phyloP scores from a whole-genome alignment of 2,113 vertebrate species.

The Vulpes lagopus region DNA sequence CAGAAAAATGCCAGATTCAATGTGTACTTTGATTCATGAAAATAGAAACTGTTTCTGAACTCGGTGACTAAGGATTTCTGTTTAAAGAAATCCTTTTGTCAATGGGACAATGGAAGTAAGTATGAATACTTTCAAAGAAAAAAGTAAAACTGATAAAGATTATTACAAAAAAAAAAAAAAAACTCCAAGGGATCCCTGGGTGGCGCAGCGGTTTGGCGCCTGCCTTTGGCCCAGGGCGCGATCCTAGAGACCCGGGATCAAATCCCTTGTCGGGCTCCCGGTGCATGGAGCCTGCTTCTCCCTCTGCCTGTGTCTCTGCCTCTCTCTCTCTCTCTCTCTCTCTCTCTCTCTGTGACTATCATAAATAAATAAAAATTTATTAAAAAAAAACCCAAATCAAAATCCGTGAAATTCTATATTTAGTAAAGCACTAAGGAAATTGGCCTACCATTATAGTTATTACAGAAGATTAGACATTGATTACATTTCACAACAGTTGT shows the following conservation, averaged over 20 bases:
- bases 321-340: too few species aligned
- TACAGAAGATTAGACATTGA: not conserved
- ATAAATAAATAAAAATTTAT: too few species aligned
- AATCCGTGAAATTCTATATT: not conserved
- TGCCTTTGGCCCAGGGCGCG: too few species aligned
- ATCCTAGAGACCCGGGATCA: too few species aligned
- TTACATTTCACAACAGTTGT: not conserved
- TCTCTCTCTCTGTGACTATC: too few species aligned
- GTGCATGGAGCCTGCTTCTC: too few species aligned
- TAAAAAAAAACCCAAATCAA: not conserved
- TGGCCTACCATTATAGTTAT: not conserved
- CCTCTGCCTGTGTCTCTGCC: too few species aligned
- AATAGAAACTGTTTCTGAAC: not conserved
- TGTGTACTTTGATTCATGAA: slow-evolving; percentile 20
- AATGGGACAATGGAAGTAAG: not conserved
- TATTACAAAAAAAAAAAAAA: not conserved
- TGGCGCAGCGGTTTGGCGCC: too few species aligned
- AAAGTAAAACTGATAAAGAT: not conserved
- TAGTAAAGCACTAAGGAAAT: not conserved
- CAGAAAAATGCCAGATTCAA: not conserved
- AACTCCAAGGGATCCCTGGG: too few species aligned
- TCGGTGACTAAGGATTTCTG: not conserved
- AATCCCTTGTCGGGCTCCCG: too few species aligned
- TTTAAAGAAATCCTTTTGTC: not conserved
- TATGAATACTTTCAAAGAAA: not conserved